These are phyloP conservation scores for Drosophila orosa DNA, from an alignment of 1,140 invertebrate genomes.

Conservation along the genomic window DNA sequence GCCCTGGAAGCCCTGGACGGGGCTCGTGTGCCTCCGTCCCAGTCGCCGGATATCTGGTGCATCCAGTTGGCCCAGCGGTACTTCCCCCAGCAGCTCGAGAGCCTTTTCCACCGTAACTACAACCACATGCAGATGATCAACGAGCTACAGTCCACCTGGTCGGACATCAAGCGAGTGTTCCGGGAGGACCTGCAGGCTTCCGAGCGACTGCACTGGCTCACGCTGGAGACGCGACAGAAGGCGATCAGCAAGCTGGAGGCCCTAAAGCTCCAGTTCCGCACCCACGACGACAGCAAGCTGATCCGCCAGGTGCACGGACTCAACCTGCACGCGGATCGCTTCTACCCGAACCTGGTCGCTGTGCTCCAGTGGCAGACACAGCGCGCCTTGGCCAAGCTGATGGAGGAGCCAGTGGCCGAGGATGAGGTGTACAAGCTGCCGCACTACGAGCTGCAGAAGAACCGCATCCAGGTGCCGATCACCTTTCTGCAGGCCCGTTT, in stretches of 20 bases:
- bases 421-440: constrained; percentile 66
- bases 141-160: constrained; percentile 87
- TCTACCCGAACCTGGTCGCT: constrained; percentile 95
- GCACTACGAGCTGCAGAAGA: constrained; percentile 96
- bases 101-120: constrained; percentile 94
- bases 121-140: constrained; percentile 94
- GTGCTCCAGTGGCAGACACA: constrained; percentile 91
- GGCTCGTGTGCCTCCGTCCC: constrained; percentile 92
- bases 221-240: constrained; percentile 90
- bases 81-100: constrained; percentile 85
- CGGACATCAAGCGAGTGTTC: constrained; percentile 87
- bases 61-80: constrained; percentile 66
- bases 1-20: constrained; percentile 93
- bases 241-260: constrained; percentile 92
- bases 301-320: constrained; percentile 91
- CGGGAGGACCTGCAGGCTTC: constrained; percentile 88
- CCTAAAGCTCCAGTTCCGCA: constrained; percentile 95
- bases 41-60: constrained; percentile 89
- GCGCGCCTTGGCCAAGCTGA: constrained; percentile 92
- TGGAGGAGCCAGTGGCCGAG: constrained; percentile 94
- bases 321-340: constrained; percentile 90
- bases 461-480: constrained; percentile 98
- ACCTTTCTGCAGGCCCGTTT: constrained; percentile 96
- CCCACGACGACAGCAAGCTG: constrained; percentile 91
- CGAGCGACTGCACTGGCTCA: constrained; percentile 89